phyloP scores from a whole-genome alignment of 2,113 vertebrate species.

The Salvator merianae region DNA sequence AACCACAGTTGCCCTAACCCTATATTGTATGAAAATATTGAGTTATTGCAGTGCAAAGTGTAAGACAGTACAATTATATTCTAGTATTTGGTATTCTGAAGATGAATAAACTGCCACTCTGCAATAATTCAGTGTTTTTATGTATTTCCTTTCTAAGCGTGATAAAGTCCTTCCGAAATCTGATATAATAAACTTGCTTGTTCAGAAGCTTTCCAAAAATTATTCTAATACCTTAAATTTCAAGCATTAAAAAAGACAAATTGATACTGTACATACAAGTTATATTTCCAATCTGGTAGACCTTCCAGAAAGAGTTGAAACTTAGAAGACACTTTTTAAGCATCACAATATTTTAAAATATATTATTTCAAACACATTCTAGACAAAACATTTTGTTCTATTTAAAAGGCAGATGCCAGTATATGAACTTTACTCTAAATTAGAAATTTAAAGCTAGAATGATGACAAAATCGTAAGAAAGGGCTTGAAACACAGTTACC shows the following conservation, averaged over 20 bases:
- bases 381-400: background rate
- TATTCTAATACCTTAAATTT: background rate
- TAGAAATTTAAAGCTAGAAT: conserved; percentile 1
- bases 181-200: background rate
- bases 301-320: background rate
- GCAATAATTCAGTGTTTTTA: background rate
- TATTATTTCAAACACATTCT: background rate
- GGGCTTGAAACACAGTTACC: conserved; percentile 65
- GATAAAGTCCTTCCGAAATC: background rate
- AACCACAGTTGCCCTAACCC: too few relatives aligned
- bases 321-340: background rate
- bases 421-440: conserved; percentile 22
- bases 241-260: background rate
- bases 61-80: background rate
- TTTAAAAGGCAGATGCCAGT: background rate
- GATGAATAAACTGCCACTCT: background rate
- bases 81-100: background rate
- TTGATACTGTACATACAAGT: background rate
- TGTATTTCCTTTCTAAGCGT: background rate
- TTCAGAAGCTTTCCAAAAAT: background rate
- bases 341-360: background rate
- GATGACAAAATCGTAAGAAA: background rate
- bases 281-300: background rate
- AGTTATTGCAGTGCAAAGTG: too few relatives aligned
- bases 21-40: too few relatives aligned